These are phyloP conservation scores for Scaptomyza hsui DNA, from an alignment of 1,140 invertebrate species.

Conservation along the genomic window DNA sequence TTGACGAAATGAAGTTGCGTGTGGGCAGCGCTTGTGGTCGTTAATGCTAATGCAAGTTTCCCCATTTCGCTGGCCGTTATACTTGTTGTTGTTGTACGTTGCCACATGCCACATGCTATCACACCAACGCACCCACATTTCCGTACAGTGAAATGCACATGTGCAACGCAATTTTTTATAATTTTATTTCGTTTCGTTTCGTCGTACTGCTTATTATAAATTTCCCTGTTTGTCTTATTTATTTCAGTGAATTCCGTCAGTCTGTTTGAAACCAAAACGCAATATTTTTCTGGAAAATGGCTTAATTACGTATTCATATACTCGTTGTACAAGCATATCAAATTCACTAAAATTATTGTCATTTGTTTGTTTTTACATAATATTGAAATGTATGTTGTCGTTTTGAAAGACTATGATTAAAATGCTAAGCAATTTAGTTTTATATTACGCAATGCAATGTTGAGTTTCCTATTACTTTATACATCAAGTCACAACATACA, in stretches of 20 bases:
- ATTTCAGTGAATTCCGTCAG: neutral
- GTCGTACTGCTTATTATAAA: neutral
- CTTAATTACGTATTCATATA: neutral
- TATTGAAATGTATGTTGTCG: too few relatives aligned
- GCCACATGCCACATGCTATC: neutral
- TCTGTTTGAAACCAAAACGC: neutral
- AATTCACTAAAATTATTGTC: too few relatives aligned
- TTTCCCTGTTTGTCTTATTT: neutral
- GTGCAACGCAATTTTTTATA: neutral
- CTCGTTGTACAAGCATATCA: too few relatives aligned
- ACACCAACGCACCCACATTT: neutral
- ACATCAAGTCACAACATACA: too few relatives aligned
- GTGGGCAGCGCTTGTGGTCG: slow-evolving; percentile 15
- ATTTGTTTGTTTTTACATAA: too few relatives aligned
- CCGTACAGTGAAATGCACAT: neutral
- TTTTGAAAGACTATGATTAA: too few relatives aligned
- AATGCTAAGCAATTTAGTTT: too few relatives aligned
- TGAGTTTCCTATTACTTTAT: too few relatives aligned
- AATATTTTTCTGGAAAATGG: neutral
- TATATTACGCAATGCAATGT: too few relatives aligned
- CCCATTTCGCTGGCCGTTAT: slow-evolving; percentile 12
- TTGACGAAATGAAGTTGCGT: slow-evolving; percentile 16
- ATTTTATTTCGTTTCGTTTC: neutral
- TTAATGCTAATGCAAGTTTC: slow-evolving; percentile 25
- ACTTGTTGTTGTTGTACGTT: slow-evolving; percentile 2